These are phyloP conservation scores for Mico argentatus DNA, from an alignment of 2,797 vertebrate genomes.

Conservation along the genomic window DNA sequence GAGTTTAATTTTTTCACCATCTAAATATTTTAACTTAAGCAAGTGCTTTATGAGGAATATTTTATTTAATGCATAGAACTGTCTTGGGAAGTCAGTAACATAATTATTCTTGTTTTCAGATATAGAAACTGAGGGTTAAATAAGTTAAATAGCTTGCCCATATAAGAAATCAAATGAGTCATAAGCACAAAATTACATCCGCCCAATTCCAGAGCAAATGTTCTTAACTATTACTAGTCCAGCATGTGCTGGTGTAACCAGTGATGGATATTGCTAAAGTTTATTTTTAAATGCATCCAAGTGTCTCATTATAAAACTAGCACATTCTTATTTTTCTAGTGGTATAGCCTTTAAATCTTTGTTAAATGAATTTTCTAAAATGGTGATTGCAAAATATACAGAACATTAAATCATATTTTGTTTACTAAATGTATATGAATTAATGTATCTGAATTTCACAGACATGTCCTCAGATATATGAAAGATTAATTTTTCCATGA, in stretches of 20 bases:
- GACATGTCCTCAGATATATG: neutral
- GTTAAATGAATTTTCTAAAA: neutral
- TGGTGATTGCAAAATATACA: neutral
- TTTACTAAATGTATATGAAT: neutral
- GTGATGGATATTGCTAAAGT: neutral
- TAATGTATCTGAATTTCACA: neutral
- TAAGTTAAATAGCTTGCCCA: neutral
- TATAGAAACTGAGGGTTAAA: neutral
- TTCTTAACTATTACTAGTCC: neutral
- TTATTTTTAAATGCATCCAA: neutral
- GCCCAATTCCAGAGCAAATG: neutral
- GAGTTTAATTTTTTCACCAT: neutral
- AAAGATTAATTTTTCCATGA: neutral
- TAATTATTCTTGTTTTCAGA: conserved; percentile 1
- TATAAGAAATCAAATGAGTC: neutral
- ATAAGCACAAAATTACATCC: neutral
- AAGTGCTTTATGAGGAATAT: neutral
- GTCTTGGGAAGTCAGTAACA: neutral
- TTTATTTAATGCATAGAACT: neutral
- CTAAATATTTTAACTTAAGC: neutral
- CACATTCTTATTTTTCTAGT: neutral
- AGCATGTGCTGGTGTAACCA: neutral
- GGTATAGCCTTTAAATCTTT: neutral
- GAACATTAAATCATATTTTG: neutral
- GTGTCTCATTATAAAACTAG: neutral